Percentiles rank a stretch among this genome's conserved stretches.
Evolutionary conservation across 2,888 invertebrate species (phyloP).

Genomic region (Megaustenia siamemsis): DNA sequence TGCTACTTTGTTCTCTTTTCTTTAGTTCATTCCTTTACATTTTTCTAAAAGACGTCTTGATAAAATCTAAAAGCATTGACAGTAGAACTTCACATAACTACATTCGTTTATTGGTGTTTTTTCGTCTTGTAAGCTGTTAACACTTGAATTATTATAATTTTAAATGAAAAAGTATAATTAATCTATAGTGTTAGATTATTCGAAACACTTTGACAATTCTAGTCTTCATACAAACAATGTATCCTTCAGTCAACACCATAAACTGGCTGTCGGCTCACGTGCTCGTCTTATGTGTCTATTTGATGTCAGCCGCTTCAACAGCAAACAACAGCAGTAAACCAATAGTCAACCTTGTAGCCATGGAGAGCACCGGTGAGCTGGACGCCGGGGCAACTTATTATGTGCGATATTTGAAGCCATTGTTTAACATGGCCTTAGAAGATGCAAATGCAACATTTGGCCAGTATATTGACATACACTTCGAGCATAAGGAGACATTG

Average conservation of each 20-base stretch:
- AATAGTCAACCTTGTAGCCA: conserved; percentile 16
- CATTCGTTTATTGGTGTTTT: too few species aligned
- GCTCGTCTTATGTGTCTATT: neutral
- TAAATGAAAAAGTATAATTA: too few species aligned
- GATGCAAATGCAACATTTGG: conserved; percentile 37
- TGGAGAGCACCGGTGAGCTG: conserved; percentile 38
- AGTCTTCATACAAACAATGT: neutral
- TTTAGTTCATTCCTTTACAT: too few species aligned
- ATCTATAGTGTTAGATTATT: too few species aligned
- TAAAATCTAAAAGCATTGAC: too few species aligned
- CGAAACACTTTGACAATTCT: too few species aligned
- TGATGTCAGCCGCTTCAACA: neutral
- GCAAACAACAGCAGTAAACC: neutral
- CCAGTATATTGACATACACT: conserved; percentile 23
- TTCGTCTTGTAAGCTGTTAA: too few species aligned
- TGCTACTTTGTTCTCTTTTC: too few species aligned
- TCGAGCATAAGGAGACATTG: conserved; percentile 35
- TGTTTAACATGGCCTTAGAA: conserved; percentile 40
- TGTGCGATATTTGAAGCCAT: conserved; percentile 31
- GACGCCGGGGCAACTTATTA: conserved; percentile 34
- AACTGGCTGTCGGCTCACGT: neutral
- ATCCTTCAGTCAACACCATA: neutral
- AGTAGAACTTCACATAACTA: too few species aligned
- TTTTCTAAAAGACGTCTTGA: too few species aligned
- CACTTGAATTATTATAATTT: too few species aligned